These are phyloP conservation scores for Hydrocynus forskahlii DNA, from an alignment of 2,797 vertebrate species.

Conservation along the genomic window DNA sequence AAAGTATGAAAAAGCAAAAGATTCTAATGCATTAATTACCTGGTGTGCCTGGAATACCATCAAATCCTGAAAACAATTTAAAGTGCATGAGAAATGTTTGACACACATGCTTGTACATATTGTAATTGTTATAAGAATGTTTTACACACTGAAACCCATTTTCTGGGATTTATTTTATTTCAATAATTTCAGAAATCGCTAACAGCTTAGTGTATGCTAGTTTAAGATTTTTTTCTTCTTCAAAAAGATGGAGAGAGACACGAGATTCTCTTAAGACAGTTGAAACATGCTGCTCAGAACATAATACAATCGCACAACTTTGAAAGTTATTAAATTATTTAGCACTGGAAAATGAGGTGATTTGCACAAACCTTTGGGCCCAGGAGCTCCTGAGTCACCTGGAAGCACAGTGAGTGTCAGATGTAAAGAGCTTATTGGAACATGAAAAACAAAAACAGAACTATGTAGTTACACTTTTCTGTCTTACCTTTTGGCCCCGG, in stretches of 20 bases:
- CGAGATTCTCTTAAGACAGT: not conserved
- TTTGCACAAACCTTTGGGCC: conserved; percentile 65
- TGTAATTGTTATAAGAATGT: not conserved
- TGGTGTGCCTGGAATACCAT: conserved; percentile 84
- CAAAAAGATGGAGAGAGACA: too few relatives aligned
- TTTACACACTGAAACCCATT: too few relatives aligned
- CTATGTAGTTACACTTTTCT: not conserved
- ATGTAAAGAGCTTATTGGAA: not conserved
- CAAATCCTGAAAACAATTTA: conserved; percentile 79
- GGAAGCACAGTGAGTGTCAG: conserved; percentile 46
- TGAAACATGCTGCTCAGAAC: not conserved
- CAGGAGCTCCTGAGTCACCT: conserved; percentile 68
- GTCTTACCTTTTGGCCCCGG: conserved; percentile 90
- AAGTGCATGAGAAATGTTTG: conserved; percentile 2
- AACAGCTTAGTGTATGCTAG: not conserved
- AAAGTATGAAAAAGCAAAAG: conserved; percentile 32
- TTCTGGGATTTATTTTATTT: not conserved
- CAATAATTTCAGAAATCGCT: too few relatives aligned
- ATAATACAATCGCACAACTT: conserved; percentile 2
- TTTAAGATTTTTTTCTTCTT: not conserved
- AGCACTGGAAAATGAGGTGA: not conserved
- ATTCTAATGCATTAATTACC: conserved; percentile 72
- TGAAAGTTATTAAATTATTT: not conserved
- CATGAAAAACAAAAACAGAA: not conserved
- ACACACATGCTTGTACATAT: not conserved